These are phyloP conservation scores for Amiota communis DNA, from an alignment of 2,888 invertebrate species.

Conservation along the genomic window DNA sequence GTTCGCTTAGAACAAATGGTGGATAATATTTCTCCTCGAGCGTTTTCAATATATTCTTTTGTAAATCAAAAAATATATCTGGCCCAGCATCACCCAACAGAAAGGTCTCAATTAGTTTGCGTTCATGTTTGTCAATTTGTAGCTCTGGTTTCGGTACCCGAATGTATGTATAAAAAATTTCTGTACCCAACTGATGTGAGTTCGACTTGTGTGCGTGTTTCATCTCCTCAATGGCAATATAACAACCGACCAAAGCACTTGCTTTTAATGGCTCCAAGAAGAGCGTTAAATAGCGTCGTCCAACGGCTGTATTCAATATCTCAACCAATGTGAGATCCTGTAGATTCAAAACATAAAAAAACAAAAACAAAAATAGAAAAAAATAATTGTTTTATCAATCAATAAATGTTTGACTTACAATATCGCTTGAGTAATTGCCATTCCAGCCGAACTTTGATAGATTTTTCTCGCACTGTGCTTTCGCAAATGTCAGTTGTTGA, in stretches of 20 bases:
- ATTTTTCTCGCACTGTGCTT: conserved; percentile 85
- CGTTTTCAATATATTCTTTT: conserved; percentile 84
- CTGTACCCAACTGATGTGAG: conserved; percentile 91
- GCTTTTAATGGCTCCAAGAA: conserved; percentile 88
- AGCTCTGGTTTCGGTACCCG: conserved; percentile 86
- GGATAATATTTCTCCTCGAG: conserved; percentile 92
- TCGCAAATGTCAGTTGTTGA: conserved; percentile 85
- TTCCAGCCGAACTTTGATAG: conserved; percentile 85
- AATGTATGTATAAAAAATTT: conserved; percentile 92
- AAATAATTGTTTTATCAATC: conserved; percentile 11
- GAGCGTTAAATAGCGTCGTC: conserved; percentile 85
- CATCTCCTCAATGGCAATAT: conserved; percentile 89
- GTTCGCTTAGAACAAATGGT: conserved; percentile 89
- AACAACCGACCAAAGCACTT: conserved; percentile 88
- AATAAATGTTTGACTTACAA: conserved; percentile 51
- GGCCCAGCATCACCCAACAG: conserved; percentile 89
- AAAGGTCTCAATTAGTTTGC: conserved; percentile 91
- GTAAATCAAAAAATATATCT: conserved; percentile 90
- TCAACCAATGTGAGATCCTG: conserved; percentile 83
- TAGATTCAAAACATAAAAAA: too few species aligned
- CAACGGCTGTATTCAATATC: conserved; percentile 85
- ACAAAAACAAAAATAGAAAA: conserved; percentile 59
- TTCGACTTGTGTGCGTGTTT: conserved; percentile 82
- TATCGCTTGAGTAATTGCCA: conserved; percentile 77
- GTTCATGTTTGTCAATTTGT: conserved; percentile 84